Percentiles rank a stretch among this genome's conserved stretches.
Conservation (phyloP, 2,113 vertebrate genomes). For the Parus major region DNA sequence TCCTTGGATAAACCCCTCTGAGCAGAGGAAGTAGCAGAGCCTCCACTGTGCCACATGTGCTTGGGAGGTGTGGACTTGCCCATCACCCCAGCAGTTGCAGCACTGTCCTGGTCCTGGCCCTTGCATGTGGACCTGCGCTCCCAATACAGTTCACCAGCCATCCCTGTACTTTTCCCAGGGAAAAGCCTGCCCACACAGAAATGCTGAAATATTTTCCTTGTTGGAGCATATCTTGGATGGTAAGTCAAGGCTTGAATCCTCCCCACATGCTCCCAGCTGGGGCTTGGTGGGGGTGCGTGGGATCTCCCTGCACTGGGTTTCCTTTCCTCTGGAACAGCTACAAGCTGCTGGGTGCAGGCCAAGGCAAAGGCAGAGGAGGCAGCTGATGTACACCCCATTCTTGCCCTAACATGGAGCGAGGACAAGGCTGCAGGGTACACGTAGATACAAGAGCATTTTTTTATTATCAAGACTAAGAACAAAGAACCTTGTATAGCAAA, state of each 20-base stretch:
- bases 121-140: fast-evolving
- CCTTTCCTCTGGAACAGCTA: not conserved
- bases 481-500: constrained; percentile 54
- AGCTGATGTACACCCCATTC: not conserved
- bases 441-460: not conserved
- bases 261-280: not conserved
- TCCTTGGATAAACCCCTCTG: not conserved
- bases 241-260: not conserved
- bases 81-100: not conserved
- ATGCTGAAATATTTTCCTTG: not conserved
- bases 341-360: constrained; percentile 19
- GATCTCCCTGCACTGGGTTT: not conserved
- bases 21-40: not conserved
- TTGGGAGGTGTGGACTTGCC: not conserved
- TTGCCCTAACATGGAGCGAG: constrained; percentile 62
- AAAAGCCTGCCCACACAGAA: not conserved
- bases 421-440: not conserved
- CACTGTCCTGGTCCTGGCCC: not conserved
- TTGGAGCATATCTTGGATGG: not conserved
- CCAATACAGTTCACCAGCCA: not conserved
- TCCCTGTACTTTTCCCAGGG: not conserved
- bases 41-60: not conserved
- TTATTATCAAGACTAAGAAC: constrained; percentile 1
- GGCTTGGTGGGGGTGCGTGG: not conserved
- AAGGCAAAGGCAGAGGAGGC: constrained; percentile 24